Base-by-base conservation (phyloP, 2,888 invertebrate genomes). In the Electrophaes corylata region DNA sequence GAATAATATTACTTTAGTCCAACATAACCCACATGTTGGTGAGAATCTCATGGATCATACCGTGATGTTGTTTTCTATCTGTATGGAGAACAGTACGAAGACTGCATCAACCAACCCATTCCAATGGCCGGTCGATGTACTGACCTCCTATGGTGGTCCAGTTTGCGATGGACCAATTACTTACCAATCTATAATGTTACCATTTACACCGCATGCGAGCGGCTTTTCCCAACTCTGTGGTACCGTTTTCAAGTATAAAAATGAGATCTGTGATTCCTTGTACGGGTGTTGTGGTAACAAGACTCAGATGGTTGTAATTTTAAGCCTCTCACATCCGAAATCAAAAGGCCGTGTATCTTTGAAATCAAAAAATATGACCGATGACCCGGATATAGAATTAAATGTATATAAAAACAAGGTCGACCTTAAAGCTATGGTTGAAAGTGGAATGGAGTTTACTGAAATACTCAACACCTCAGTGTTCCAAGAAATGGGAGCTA, bases 201-300 rank as follows among this genome's bases (percentile, higher is more conserved):
- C 67, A 0, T 64, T 76, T 5, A 65, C 73, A 0, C 65, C 63
- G 3, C 67, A 70, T 29, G 50, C 62, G 0, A 0, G 40, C 0
- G 66, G 64, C 8, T 16, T 73, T 2, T 16, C 70, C 12, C 71
- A 72, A 26, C 49, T 79, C 0, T 77, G 76, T 11, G n/a, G 65
- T 0, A 69, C 72, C 11, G 58, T 50, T 0, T 70, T 75, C 2
- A 71, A 73, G 5, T 77, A 73, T 23, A 52, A 64, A 0, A 46
- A 67, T n/a, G 55, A 61, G 0, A 65, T 81, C 37, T 78, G 76
- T 33, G 62, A 78, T n/a, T 66, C 56, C 18, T 59, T 73, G 4
- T 60, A 62, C 18, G 53, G 53, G 4, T 61, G 58, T 3, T 68
- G 62, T 37, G 40, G 23, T 1, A 60, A 56, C 0, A 67, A 48